These are phyloP conservation scores for Globodera rostochiensis DNA, from an alignment of 1,140 invertebrate genomes.

Conservation along the genomic window DNA sequence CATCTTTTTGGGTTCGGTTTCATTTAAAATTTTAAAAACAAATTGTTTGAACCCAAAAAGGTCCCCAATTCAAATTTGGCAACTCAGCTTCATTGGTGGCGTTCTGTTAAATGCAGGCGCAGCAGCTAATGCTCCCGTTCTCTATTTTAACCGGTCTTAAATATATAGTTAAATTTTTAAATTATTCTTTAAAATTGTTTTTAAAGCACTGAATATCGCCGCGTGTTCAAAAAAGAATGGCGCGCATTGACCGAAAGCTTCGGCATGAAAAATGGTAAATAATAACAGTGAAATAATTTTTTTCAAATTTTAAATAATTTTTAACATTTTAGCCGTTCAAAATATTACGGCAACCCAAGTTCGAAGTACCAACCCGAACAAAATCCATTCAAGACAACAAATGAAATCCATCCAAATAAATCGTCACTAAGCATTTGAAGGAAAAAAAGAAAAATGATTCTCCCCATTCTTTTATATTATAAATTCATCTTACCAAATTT, in stretches of 20 bases:
- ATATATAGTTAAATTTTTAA: too few species aligned
- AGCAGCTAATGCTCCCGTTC: conserved; percentile 2
- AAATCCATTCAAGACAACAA: neutral
- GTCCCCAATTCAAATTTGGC: conserved; percentile 2
- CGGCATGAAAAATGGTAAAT: too few species aligned
- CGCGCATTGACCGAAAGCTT: too few species aligned
- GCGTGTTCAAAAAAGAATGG: too few species aligned
- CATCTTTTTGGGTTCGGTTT: neutral
- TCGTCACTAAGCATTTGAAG: neutral
- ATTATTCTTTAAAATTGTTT: too few species aligned
- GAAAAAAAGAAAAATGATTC: too few species aligned
- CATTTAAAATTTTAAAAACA: neutral
- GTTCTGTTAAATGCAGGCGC: neutral
- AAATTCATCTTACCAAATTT: too few species aligned
- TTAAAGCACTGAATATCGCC: too few species aligned
- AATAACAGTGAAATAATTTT: too few species aligned
- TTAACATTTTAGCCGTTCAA: neutral
- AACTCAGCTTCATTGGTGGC: conserved; percentile 23
- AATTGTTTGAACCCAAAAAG: neutral
- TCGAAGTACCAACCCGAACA: neutral
- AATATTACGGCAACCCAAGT: neutral
- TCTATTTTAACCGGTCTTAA: conserved; percentile 4
- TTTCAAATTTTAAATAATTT: neutral
- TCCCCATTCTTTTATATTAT: too few species aligned
- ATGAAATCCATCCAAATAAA: neutral